Evolutionary conservation across 2,888 invertebrate genomes (phyloP), one percentile per base, ranked within the genome.

Genomic region (Erebia epiphron): DNA sequence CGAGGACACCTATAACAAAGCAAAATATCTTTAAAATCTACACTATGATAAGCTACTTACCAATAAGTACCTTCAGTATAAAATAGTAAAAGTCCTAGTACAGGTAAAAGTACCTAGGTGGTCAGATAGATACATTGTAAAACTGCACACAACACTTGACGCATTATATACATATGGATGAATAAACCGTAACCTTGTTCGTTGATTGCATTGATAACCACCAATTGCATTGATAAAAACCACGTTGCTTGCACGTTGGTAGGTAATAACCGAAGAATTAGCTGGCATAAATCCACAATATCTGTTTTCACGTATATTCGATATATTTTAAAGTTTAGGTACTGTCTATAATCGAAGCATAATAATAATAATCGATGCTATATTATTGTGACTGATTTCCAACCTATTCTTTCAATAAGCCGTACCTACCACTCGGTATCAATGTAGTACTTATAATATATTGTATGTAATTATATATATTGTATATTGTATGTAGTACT

Each of bases 1-100:
- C 96, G 75, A 91, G 78, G 41, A 87, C 79, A 83, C 93, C 93
- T 92, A 79, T n/a, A 70, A 76, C 75, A 78, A 77, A 67, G 26
- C 10, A 65, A 65, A 26, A 9, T 9, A 13, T 16, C 3, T 56
- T 65, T 56, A 3, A 65, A 21, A 49, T 3, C 8, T 62, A 62
- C 3, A 16, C 18, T 61, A 10, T 11, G 18, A 43, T 3, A 16
- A 16, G 10, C 0, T 11, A 56, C 11, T 56, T 7, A 10, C 56
- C 9, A 56, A 56, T 16, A 16, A 8, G 7, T 35, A 14, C 4
- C 5, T 52, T 52, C 52, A 52, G n/a, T 52, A 9, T n/a, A 52
- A 52, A 52, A 52, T 52, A 52, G 14, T 52, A 5, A 16, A 52
- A 16, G n/a, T 50, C 14, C 0, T n/a, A 9, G 9, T n/a, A n/a